phyloP scores from a whole-genome alignment of 2,797 vertebrate genomes.

The Peromyscus aztecus region DNA sequence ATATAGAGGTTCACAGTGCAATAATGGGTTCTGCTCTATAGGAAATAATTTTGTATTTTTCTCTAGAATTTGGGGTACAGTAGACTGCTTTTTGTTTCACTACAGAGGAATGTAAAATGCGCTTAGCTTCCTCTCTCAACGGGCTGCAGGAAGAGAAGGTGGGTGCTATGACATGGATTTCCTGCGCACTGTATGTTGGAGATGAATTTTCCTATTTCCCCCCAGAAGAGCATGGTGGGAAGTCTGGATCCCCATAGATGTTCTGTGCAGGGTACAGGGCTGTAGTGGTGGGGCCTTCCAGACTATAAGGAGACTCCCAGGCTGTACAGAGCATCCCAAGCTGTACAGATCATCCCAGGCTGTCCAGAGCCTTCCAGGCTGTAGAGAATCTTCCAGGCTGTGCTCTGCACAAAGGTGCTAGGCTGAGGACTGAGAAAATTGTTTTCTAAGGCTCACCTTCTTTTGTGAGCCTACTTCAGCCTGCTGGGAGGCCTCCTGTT shows the following conservation, averaged over 20 bases:
- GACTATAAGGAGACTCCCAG: background rate
- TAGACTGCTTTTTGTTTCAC: slow-evolving; percentile 6
- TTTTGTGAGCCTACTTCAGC: background rate
- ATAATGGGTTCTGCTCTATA: background rate
- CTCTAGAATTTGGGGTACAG: background rate
- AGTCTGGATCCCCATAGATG: background rate
- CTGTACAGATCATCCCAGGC: background rate
- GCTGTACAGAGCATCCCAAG: background rate
- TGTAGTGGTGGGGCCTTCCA: background rate
- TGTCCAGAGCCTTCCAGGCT: no score
- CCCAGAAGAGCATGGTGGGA: background rate
- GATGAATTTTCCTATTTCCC: background rate
- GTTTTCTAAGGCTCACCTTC: background rate
- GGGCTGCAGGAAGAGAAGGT: background rate
- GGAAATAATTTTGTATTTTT: background rate
- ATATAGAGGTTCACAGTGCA: background rate
- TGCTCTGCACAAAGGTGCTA: background rate
- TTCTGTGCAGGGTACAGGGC: background rate
- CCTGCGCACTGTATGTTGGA: background rate
- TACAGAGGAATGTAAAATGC: background rate
- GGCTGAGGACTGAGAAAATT: background rate
- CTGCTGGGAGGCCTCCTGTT: background rate
- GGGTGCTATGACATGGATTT: background rate
- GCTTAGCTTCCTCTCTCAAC: background rate
- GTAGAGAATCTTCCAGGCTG: background rate